These are phyloP conservation scores for Drosophila prolongata DNA, from an alignment of 2,888 invertebrate genomes.

Conservation along the genomic window DNA sequence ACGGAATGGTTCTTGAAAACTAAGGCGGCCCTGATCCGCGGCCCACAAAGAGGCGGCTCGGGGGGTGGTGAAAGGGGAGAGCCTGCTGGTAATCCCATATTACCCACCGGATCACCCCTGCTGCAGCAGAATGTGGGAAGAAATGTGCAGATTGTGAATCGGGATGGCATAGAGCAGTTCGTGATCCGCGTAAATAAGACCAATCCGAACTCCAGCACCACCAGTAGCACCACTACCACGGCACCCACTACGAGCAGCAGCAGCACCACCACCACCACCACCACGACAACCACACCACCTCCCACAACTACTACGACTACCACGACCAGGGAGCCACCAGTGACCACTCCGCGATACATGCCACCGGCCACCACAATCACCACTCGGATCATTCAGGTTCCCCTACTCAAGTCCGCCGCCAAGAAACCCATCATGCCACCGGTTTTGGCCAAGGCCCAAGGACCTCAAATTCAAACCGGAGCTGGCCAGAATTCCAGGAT, in stretches of 20 bases:
- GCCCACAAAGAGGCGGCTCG: slow-evolving; percentile 26
- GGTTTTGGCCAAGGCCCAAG: slow-evolving; percentile 81
- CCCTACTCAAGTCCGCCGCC: slow-evolving; percentile 84
- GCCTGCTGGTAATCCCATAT: neutral
- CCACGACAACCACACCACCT: slow-evolving; percentile 31
- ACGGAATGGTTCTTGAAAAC: slow-evolving; percentile 83
- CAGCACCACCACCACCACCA: slow-evolving; percentile 37
- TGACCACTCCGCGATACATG: slow-evolving; percentile 22
- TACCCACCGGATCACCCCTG: slow-evolving; percentile 38
- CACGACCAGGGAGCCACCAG: slow-evolving; percentile 23
- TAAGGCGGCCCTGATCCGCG: slow-evolving; percentile 77
- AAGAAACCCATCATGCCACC: slow-evolving; percentile 86
- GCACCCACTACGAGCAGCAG: slow-evolving; percentile 6
- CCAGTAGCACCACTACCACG: slow-evolving; percentile 8
- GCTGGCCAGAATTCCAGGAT: slow-evolving; percentile 7
- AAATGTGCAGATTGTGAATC: slow-evolving; percentile 76
- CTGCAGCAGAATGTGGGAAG: slow-evolving; percentile 68
- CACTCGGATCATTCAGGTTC: slow-evolving; percentile 83
- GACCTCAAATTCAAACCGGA: slow-evolving; percentile 38
- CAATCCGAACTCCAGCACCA: slow-evolving; percentile 14
- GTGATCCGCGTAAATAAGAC: slow-evolving; percentile 75
- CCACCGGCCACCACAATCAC: slow-evolving; percentile 60
- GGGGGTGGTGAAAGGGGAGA: slow-evolving; percentile 7
- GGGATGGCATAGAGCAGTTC: slow-evolving; percentile 76
- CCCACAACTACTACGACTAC: slow-evolving; percentile 30